Evolutionary conservation across 30 jellyfish, hydroid and myxozoan genomes (phyloP).

Genomic region (Pseudorhiza aurosa): DNA sequence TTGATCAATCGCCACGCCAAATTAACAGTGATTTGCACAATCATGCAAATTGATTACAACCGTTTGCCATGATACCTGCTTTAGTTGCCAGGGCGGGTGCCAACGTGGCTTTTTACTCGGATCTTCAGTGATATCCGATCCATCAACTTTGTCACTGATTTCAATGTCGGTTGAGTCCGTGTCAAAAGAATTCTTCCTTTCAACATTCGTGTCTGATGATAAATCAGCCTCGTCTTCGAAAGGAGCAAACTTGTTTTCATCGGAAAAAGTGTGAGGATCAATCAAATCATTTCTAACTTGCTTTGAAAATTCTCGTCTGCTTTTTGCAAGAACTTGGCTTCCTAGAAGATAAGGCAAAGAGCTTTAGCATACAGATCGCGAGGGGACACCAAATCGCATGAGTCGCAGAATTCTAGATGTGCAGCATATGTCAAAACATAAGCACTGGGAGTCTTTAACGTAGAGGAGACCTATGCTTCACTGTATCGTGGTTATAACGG

Average conservation of each 20-base stretch:
- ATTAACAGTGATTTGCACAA: no score
- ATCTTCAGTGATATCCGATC: slow-evolving; percentile 21
- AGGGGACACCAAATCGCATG: no score
- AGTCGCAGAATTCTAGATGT: no score
- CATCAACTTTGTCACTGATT: slow-evolving; percentile 25
- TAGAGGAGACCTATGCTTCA: no score
- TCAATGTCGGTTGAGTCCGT: slow-evolving; percentile 57
- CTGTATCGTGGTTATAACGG: no score
- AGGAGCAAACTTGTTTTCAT: neutral
- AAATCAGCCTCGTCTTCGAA: neutral
- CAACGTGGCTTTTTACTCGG: slow-evolving; percentile 82
- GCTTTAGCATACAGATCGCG: no score
- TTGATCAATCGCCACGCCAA: no score
- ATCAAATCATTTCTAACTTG: slow-evolving; percentile 44
- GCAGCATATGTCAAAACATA: no score
- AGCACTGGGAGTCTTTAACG: no score
- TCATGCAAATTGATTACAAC: no score
- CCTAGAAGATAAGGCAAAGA: no score
- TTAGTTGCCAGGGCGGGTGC: slow-evolving; percentile 99
- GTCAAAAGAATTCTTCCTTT: slow-evolving; percentile 36
- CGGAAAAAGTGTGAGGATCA: slow-evolving; percentile 10
- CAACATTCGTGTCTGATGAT: neutral
- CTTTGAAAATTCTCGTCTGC: slow-evolving; percentile 21
- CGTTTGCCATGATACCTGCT: no score
- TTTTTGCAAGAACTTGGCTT: slow-evolving; percentile 51